Conservation (phyloP, 2,113 vertebrate species). For the Leucoraja erinaceus region DNA sequence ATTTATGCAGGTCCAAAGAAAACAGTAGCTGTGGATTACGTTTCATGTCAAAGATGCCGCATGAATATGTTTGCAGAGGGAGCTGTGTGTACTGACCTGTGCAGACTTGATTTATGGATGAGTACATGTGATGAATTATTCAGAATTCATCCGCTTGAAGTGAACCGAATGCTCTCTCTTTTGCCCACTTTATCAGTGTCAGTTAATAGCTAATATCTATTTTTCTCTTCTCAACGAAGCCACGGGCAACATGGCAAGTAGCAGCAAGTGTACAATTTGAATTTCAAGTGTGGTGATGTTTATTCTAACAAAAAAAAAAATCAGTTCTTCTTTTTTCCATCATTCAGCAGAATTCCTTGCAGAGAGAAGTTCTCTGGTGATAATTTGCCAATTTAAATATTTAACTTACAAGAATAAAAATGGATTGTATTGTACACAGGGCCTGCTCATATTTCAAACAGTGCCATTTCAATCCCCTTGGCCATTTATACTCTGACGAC, state of each 20-base stretch:
- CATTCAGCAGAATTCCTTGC: neutral
- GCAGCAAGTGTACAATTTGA: neutral
- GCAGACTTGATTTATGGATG: constrained; percentile 31
- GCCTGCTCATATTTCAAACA: neutral
- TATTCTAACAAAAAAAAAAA: neutral
- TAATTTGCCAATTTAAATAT: neutral
- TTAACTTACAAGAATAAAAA: neutral
- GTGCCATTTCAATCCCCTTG: neutral
- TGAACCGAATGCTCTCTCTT: constrained; percentile 27
- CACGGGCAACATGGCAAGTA: neutral
- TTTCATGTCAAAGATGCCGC: constrained; percentile 16
- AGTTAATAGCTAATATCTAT: constrained; percentile 22
- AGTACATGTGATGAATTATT: constrained; percentile 20
- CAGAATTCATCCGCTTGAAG: constrained; percentile 14
- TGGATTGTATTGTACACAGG: neutral
- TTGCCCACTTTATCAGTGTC: constrained; percentile 22
- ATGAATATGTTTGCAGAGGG: constrained; percentile 16
- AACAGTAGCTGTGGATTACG: neutral
- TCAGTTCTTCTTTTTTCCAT: neutral
- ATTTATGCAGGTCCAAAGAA: neutral
- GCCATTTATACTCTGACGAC: neutral
- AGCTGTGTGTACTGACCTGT: constrained; percentile 2
- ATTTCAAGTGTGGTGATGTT: neutral
- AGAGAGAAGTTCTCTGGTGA: neutral
- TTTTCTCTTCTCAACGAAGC: constrained; percentile 14